These are phyloP conservation scores for Hippocampus guttulatus DNA, from an alignment of 2,113 vertebrate species.

Conservation along the genomic window DNA sequence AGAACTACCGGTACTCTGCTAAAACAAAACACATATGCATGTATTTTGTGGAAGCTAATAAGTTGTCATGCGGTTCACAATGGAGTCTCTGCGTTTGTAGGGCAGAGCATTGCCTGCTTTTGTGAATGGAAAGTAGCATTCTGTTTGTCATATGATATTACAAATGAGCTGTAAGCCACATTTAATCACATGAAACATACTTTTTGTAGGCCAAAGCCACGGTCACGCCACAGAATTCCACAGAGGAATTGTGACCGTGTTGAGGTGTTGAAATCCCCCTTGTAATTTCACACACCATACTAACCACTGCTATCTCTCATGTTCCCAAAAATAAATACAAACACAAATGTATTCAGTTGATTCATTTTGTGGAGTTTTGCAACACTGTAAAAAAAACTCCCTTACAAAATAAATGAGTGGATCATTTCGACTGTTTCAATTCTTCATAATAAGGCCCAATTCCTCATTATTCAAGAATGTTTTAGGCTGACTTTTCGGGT, in stretches of 20 bases:
- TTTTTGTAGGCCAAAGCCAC: constrained; percentile 2
- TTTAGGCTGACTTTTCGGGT: background rate
- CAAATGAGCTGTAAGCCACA: background rate
- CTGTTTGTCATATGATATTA: constrained; percentile 11
- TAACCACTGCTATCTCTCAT: background rate
- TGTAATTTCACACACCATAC: background rate
- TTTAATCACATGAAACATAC: constrained; percentile 6
- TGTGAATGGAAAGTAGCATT: background rate
- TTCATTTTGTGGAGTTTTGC: background rate
- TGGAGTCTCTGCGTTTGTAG: background rate
- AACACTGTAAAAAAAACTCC: background rate
- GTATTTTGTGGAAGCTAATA: background rate
- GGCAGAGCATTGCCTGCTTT: constrained; percentile 2
- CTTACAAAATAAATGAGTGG: background rate
- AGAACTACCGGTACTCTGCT: too few species aligned
- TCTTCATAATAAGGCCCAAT: background rate
- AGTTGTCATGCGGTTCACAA: background rate
- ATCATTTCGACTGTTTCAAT: background rate
- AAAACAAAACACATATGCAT: background rate
- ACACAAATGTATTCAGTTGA: background rate
- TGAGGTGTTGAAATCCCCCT: background rate
- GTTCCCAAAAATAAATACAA: background rate
- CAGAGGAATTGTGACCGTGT: constrained; percentile 6
- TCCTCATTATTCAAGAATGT: background rate
- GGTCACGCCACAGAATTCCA: constrained; percentile 3